Evolutionary conservation across 2,797 vertebrate species (phyloP).

Genomic region (Arnoldichthys spilopterus): DNA sequence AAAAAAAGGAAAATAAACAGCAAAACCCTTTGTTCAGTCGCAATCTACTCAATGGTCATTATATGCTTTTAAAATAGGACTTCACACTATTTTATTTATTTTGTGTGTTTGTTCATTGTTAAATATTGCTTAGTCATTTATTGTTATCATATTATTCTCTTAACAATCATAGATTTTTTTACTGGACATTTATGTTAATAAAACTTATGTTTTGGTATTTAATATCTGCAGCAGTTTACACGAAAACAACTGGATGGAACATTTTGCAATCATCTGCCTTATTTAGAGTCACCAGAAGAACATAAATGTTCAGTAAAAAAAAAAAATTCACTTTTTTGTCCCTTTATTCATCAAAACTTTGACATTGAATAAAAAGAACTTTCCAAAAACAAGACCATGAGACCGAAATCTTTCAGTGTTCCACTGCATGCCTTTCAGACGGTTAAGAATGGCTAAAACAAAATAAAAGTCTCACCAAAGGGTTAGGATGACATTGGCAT

Average conservation of each 20-base stretch:
- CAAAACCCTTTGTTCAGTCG: background rate
- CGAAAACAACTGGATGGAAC: too few relatives aligned
- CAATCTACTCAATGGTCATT: background rate
- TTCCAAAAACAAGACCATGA: background rate
- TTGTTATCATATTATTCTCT: background rate
- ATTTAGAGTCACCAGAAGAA: background rate
- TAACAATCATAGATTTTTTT: too few relatives aligned
- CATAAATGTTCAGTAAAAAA: background rate
- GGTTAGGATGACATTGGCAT: constrained; percentile 70
- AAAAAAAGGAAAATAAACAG: constrained; percentile 3
- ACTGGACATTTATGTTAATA: too few relatives aligned
- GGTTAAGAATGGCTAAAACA: constrained; percentile 53
- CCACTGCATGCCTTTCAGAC: background rate
- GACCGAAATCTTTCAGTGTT: constrained; percentile 6
- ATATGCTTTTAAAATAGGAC: background rate
- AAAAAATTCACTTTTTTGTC: too few relatives aligned
- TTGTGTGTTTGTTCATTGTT: background rate
- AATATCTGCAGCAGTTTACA: background rate
- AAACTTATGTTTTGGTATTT: background rate
- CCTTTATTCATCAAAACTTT: background rate
- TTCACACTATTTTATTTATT: background rate
- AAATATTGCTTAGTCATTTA: background rate
- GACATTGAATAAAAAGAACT: background rate
- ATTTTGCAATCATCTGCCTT: background rate
- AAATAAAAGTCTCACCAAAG: constrained; percentile 56